phyloP scores from a whole-genome alignment of 2,888 invertebrate genomes.

The Anagyrus pseudococci region DNA sequence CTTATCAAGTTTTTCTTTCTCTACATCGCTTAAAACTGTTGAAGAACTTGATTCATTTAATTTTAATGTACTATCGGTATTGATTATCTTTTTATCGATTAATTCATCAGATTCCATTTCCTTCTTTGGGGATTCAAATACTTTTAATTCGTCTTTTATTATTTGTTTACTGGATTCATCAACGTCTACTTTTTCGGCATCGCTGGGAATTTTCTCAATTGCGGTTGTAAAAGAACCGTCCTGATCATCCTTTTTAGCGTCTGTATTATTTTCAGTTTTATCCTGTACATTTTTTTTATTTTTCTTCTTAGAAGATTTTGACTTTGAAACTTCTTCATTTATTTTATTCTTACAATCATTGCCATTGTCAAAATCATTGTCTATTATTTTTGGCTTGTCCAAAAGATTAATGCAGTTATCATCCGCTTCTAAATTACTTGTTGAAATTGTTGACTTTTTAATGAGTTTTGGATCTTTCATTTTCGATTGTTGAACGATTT shows the following conservation, averaged over 20 bases:
- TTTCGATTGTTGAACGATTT: constrained; percentile 50
- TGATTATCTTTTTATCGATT: background rate
- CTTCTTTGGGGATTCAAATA: too few relatives aligned
- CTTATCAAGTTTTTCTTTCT: too few relatives aligned
- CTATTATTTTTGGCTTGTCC: constrained; percentile 49
- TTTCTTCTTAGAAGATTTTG: background rate
- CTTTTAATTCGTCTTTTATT: too few relatives aligned
- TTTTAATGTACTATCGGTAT: too few relatives aligned
- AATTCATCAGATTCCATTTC: background rate
- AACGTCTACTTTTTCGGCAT: too few relatives aligned
- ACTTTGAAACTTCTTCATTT: background rate
- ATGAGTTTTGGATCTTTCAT: constrained; percentile 47
- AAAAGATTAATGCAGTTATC: constrained; percentile 50
- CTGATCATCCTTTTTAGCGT: too few relatives aligned
- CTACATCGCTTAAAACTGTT: too few relatives aligned
- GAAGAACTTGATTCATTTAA: too few relatives aligned
- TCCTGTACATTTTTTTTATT: background rate
- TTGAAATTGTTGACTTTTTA: too few relatives aligned
- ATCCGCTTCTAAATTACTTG: constrained; percentile 33
- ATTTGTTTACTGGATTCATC: too few relatives aligned
- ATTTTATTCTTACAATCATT: background rate
- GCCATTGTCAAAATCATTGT: constrained; percentile 44
- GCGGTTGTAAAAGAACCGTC: too few relatives aligned
- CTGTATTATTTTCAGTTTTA: background rate
- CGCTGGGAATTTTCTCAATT: too few relatives aligned